phyloP scores from a whole-genome alignment of 2,113 vertebrate genomes.

The Geococcyx californianus region DNA sequence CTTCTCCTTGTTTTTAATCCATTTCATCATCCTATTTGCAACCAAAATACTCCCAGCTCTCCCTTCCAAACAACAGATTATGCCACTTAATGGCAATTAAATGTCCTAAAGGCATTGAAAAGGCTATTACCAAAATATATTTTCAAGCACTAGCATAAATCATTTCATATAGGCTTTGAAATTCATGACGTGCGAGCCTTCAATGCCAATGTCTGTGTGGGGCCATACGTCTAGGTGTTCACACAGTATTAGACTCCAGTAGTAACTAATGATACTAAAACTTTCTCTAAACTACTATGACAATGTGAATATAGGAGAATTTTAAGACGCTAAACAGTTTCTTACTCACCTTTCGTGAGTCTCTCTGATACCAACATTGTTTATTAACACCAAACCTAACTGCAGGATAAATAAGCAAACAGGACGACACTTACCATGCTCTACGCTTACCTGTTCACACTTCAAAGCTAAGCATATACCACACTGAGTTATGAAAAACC shows the following conservation, averaged over 20 bases:
- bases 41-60: conserved; percentile 28
- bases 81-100: conserved; percentile 40
- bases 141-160: neutral
- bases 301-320: neutral
- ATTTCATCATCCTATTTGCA: conserved; percentile 26
- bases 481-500: neutral
- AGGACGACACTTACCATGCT: neutral
- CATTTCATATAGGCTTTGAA: neutral
- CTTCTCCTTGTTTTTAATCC: neutral
- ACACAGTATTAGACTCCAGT: neutral
- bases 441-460: neutral
- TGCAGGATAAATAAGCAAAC: neutral
- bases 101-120: conserved; percentile 25
- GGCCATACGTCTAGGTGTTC: neutral
- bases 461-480: neutral
- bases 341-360: neutral
- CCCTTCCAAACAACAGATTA: neutral
- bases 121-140: neutral
- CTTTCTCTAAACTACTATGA: neutral
- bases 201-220: accelerated
- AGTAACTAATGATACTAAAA: neutral
- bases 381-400: neutral
- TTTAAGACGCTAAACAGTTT: neutral
- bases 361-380: neutral
- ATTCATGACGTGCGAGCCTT: neutral